Base-by-base conservation (phyloP, 2,797 vertebrate species). In the Neopelma chrysocephalum region DNA sequence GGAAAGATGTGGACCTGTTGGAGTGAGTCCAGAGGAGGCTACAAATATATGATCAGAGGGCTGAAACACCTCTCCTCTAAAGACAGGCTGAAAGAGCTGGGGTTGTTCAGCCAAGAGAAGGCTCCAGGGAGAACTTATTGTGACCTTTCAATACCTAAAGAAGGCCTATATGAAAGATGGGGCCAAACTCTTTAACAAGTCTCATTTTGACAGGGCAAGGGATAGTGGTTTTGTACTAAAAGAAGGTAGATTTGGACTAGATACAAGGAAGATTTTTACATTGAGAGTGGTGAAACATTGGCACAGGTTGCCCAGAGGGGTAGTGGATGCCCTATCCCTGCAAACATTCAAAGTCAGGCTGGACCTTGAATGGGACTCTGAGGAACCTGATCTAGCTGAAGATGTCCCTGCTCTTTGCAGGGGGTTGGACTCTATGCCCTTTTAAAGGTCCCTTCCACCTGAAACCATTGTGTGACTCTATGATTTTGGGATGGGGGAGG, bases 121-220 rank as follows among this genome's bases (percentile, higher is more conserved):
- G 48, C 48, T 56, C 18, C 0, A 1, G 7, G 20, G n/a, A 47
- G 40, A 42, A 13, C 11, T 25, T 3, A 2, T 1, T 18, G 34
- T 25, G 66, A 29, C 22, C 34, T 48, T 29, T 29, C 53, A 53
- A 1, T 29, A 2, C 38, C 31, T 66, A 66, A 66, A 34, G 32
- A 47, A 26, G 32, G 23, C 43, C 32, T 66, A 11, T 66, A 48
- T 34, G 64, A 66, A 48, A 34, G 43, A 48, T 34, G 43, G 12
- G 12, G 23, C 10, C 32, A 48, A 48, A 66, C 64, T 11, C 20
- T 66, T 48, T 66, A 34, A 13, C 23, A 27, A n/a, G 6, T 34
- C n/a, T 27, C 26, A 18, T 27, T 34, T n/a, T 20, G 32, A 66
- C 15, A 48, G 64, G 43, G 10, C n/a, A 48, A 27, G 25, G 25